Evolutionary conservation across 2,888 invertebrate species (phyloP), one percentile per base, ranked within the genome.

Genomic region (Podotricha telesiphe): DNA sequence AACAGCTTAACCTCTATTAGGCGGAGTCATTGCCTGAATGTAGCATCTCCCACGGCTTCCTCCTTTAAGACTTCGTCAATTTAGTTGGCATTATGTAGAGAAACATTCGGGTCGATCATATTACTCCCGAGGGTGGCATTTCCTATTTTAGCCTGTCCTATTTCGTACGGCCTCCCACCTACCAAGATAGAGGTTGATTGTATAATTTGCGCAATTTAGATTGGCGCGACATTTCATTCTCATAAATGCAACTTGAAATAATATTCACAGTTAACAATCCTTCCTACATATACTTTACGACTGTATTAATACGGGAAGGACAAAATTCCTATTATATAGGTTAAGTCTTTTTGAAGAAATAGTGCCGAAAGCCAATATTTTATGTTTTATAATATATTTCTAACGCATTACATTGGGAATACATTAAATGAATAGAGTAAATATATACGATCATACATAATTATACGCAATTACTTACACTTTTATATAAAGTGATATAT

Each of bases 1-100:
- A 83, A 86, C 84, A 87, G 91, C 89, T 92, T 92, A 87, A 92
- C 92, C 91, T 86, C 91, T 78, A 91, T 92, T 91, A 88, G 83
- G 82, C 79, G 80, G 79, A 83, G 82, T 85, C 85, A 85, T 86
- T 85, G 86, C 82, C 82, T 81, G 83, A 84, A 84, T 78, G 75
- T 78, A 71, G 65, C 76, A 79, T 87, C 86, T 88, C 91, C 89
- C 89, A 90, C 89, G 84, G 81, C 79, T 86, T 91, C 90, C 89
- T 86, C 82, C 83, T 88, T 80, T 79, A 74, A 73, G 76, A 73
- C 77, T 76, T 80, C 84, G 77, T 80, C 86, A 86, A 88, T 90
- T 91, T 84, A 82, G 83, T 82, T 82, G 83, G 80, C 80, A 79
- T 81, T 79, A 80, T 76, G 80, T 45, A 37, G 37, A 77, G 67